Conservation (phyloP, 1,140 invertebrate species). For the Listronotus oregonensis region DNA sequence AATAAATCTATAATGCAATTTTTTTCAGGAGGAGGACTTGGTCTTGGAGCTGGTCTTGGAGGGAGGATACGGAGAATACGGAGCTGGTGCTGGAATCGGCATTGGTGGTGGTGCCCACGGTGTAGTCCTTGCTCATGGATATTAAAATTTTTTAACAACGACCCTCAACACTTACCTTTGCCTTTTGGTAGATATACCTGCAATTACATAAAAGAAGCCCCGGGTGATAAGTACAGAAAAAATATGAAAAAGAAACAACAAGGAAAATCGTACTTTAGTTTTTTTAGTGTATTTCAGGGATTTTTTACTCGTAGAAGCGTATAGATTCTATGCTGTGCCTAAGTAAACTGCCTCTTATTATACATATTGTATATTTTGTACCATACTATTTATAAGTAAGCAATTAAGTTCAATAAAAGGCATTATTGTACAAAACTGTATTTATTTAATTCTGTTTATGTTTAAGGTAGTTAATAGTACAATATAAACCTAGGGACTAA, state of each 20-base stretch:
- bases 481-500: too few relatives aligned
- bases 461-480: too few relatives aligned
- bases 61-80: too few relatives aligned
- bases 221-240: too few relatives aligned
- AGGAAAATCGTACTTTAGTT: too few relatives aligned
- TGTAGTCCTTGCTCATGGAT: not conserved
- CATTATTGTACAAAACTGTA: constrained; percentile 1
- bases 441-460: too few relatives aligned
- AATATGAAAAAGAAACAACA: too few relatives aligned
- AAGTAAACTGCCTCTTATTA: not conserved
- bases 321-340: not conserved
- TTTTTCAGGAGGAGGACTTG: too few relatives aligned
- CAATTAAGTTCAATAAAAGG: constrained; percentile 12
- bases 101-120: constrained; percentile 15
- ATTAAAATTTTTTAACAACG: not conserved
- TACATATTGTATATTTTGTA: constrained; percentile 19
- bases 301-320: not conserved
- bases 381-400: not conserved
- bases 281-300: not conserved
- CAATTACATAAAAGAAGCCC: not conserved
- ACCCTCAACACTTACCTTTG: not conserved
- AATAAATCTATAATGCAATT: too few relatives aligned
- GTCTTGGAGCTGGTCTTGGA: too few relatives aligned
- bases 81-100: not conserved
- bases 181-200: not conserved